Evolutionary conservation across 2,888 invertebrate species (phyloP).

Genomic region (Aelia acuminata): DNA sequence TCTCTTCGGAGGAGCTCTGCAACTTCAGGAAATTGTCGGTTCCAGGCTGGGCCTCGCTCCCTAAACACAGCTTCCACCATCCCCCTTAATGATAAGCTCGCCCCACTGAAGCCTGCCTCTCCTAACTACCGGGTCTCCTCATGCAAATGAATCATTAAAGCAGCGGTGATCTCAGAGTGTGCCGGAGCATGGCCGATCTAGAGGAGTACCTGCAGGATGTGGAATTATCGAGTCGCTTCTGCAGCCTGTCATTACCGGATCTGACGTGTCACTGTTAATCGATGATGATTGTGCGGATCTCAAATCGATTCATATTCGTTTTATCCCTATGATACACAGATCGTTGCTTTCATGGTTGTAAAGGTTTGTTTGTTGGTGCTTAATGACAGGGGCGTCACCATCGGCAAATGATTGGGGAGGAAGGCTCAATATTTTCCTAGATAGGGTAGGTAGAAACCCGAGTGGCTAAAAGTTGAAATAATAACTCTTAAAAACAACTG

Average conservation of each 20-base stretch:
- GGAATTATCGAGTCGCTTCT: background rate
- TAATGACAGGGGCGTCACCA: no score
- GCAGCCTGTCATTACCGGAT: background rate
- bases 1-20: background rate
- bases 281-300: background rate
- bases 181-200: background rate
- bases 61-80: background rate
- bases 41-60: background rate
- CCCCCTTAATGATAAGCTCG: background rate
- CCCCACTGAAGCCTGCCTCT: background rate
- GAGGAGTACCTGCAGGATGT: background rate
- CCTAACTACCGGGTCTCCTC: conserved; percentile 3
- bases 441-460: no score
- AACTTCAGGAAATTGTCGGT: background rate
- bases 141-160: conserved; percentile 21
- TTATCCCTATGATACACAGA: no score
- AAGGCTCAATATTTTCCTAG: no score
- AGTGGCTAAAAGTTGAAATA: no score
- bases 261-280: background rate
- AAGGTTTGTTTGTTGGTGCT: no score
- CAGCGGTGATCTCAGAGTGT: background rate
- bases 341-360: no score
- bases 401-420: no score
- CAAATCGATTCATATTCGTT: background rate
- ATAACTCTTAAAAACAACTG: no score